Conservation (phyloP, 2,797 vertebrate genomes). For the Hapalemur alaotrensis region DNA sequence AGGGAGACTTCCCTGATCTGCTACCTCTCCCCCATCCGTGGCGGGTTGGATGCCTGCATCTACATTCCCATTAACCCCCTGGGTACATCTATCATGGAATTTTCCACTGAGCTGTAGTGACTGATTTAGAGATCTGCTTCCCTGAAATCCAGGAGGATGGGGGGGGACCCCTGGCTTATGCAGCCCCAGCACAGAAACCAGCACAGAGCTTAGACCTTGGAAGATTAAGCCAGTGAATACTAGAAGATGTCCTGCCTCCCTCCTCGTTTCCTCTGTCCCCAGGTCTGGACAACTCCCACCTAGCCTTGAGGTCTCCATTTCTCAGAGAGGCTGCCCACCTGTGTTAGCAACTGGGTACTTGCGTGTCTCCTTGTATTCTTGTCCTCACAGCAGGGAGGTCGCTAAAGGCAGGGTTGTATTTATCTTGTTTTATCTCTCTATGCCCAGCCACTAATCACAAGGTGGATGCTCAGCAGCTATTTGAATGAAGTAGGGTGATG, state of each 20-base stretch:
- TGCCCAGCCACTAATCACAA: background rate
- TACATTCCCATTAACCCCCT: background rate
- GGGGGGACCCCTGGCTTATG: background rate
- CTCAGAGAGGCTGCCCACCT: background rate
- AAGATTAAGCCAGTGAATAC: background rate
- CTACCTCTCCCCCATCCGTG: background rate
- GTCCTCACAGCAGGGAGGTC: background rate
- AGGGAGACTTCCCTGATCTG: background rate
- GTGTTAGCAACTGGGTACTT: background rate
- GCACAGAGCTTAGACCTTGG: background rate
- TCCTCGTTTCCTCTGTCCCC: background rate
- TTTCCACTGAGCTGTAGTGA: constrained; percentile 23
- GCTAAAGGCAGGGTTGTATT: background rate
- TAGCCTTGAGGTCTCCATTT: background rate
- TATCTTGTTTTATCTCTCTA: background rate
- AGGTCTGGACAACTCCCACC: background rate
- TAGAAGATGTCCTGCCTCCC: background rate
- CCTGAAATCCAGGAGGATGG: background rate
- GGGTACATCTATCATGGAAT: background rate
- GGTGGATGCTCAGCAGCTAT: background rate
- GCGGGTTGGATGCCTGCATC: background rate
- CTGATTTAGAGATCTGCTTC: background rate
- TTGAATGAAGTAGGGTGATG: background rate
- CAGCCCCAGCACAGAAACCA: background rate
- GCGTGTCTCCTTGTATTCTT: too few species aligned